Percentiles rank a stretch among this genome's conserved stretches.
phyloP scores from a whole-genome alignment of 1,140 invertebrate genomes.

The Drosophila mojavensis region DNA sequence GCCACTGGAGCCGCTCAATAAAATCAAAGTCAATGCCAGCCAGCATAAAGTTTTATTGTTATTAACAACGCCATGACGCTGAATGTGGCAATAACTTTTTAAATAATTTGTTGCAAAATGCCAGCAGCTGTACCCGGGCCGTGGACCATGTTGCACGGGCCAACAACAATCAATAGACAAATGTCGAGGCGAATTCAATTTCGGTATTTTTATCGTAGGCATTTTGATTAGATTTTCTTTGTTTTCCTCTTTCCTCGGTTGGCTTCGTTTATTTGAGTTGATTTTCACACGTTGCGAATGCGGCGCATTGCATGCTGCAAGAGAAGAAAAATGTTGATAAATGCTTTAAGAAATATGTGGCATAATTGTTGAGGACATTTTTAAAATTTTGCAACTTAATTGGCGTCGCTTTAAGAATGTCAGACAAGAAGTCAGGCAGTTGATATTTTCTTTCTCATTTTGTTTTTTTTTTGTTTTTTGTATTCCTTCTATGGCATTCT shows the following conservation, averaged over 20 bases:
- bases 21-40: slow-evolving; percentile 82
- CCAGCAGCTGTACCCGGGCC: slow-evolving; percentile 40
- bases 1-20: slow-evolving; percentile 52
- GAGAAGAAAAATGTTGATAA: slow-evolving; percentile 17
- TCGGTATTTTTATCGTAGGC: slow-evolving; percentile 67
- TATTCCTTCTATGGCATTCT: slow-evolving; percentile 1
- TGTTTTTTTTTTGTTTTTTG: background rate
- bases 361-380: slow-evolving; percentile 45
- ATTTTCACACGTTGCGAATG: slow-evolving; percentile 45
- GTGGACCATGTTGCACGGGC: background rate
- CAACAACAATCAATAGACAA: slow-evolving; percentile 47
- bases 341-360: slow-evolving; percentile 42
- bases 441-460: background rate
- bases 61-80: slow-evolving; percentile 78
- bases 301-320: slow-evolving; percentile 45
- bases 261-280: background rate
- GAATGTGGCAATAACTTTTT: slow-evolving; percentile 79
- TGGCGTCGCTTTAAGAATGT: slow-evolving; percentile 63
- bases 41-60: slow-evolving; percentile 81
- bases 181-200: slow-evolving; percentile 53
- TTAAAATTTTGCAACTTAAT: slow-evolving; percentile 56
- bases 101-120: slow-evolving; percentile 77
- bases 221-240: slow-evolving; percentile 60
- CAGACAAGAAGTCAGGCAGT: slow-evolving; percentile 2
- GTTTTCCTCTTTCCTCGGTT: background rate